Percentiles rank a stretch among this genome's conserved stretches.
Evolutionary conservation across 92 coral and sea anemone species (phyloP).

Genomic region (Heliopora coerulea): DNA sequence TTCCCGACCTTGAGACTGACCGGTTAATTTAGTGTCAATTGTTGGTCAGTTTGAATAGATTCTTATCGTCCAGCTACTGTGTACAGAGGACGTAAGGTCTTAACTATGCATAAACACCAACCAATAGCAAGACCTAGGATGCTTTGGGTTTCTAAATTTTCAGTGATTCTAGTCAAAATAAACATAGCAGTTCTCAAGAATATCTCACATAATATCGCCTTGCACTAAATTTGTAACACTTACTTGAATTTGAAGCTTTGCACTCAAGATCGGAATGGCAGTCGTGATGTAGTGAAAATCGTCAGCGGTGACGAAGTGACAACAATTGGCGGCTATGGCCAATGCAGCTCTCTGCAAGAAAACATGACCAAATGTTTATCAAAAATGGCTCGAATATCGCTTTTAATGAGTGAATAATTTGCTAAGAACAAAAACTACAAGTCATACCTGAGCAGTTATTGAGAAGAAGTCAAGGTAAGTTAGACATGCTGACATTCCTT

Average conservation of each 20-base stretch:
- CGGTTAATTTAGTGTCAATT: no score
- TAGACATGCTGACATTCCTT: constrained; percentile 95
- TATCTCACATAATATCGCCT: no score
- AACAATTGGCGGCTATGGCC: constrained; percentile 94
- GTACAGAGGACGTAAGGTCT: no score
- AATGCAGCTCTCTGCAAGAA: constrained; percentile 88
- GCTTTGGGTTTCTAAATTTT: no score
- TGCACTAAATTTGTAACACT: constrained; percentile 16
- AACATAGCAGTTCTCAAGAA: no score
- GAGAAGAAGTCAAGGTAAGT: constrained; percentile 95
- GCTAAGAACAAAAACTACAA: not conserved
- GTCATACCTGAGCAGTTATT: constrained; percentile 96
- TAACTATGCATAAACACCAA: no score
- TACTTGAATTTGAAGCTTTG: constrained; percentile 91
- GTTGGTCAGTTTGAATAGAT: no score
- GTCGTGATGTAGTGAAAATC: constrained; percentile 89
- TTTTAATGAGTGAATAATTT: not conserved
- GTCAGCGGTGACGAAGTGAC: constrained; percentile 82
- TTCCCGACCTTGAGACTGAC: no score
- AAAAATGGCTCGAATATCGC: not conserved
- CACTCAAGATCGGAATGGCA: constrained; percentile 82
- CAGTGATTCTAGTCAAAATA: no score
- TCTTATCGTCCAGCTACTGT: no score
- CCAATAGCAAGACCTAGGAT: no score
- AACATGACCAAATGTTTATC: not conserved